A percentile compares a stretch with the other conserved stretches of the same genome.
phyloP scores from a whole-genome alignment of 1,140 invertebrate species.

The Bombus haemorrhoidalis region DNA sequence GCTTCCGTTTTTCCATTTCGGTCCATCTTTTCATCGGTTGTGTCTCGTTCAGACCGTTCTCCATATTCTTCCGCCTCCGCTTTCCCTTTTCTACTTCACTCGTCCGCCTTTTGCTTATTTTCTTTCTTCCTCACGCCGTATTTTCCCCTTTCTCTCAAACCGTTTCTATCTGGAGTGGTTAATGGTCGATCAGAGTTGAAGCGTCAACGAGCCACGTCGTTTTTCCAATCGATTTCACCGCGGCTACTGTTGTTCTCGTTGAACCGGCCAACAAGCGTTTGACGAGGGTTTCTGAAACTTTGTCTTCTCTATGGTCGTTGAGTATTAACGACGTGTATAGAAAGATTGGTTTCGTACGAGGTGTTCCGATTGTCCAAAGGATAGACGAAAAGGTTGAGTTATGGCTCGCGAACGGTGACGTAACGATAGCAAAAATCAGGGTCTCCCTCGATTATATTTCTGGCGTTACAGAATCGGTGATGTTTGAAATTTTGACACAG shows the following conservation, averaged over 20 bases:
- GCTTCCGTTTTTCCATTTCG: background rate
- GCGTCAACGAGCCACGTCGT: background rate
- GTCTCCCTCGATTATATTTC: no score
- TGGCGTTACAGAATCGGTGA: no score
- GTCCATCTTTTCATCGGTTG: background rate
- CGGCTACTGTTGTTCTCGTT: background rate
- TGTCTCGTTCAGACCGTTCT: background rate
- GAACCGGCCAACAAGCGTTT: background rate
- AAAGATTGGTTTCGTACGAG: background rate
- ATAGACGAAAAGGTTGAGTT: background rate
- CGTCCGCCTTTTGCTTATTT: background rate
- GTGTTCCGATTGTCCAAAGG: background rate
- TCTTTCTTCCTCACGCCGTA: no score
- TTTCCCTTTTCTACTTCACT: background rate
- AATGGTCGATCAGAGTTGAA: constrained; percentile 15
- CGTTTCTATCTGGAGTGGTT: background rate
- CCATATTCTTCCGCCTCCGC: background rate
- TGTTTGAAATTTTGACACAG: no score
- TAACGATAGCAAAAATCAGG: background rate
- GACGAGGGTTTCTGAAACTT: background rate
- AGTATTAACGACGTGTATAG: no score
- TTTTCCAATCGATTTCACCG: constrained; percentile 27
- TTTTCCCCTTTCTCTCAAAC: background rate
- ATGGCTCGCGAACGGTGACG: background rate
- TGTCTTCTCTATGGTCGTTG: background rate